phyloP scores from a whole-genome alignment of 1,140 invertebrate species.

The Cotesia typhae region DNA sequence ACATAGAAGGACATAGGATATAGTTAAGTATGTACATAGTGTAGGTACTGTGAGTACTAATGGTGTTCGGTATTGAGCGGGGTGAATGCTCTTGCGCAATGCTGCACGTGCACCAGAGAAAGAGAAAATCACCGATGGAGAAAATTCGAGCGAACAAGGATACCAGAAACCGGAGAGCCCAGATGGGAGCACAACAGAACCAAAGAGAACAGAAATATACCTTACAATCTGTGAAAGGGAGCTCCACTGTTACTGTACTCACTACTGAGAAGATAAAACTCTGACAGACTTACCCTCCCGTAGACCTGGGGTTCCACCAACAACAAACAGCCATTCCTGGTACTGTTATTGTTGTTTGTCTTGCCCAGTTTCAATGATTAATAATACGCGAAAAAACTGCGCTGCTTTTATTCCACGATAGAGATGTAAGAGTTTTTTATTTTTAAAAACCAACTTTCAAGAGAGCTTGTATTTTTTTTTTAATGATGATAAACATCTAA shows the following conservation, averaged over 20 bases:
- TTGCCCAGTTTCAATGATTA: constrained; percentile 23
- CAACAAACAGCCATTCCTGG: no score
- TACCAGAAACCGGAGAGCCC: background rate
- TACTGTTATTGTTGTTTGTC: constrained; percentile 10
- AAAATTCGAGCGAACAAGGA: background rate
- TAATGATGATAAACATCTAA: no score
- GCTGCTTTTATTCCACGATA: no score
- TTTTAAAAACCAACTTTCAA: no score
- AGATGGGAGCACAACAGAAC: background rate
- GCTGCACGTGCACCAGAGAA: constrained; percentile 38
- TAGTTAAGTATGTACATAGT: background rate
- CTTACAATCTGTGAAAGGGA: no score
- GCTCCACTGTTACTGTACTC: no score
- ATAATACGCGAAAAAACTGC: constrained; percentile 17
- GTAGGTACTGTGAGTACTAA: constrained; percentile 1
- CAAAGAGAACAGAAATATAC: background rate
- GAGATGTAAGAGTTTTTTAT: no score
- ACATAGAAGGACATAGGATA: no score
- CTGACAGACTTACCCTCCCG: background rate
- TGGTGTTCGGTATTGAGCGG: constrained; percentile 59
- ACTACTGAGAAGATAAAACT: background rate
- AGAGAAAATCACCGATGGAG: constrained; percentile 14
- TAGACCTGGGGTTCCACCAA: background rate
- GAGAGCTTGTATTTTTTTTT: no score
- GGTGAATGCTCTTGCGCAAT: constrained; percentile 66